Percentiles rank a stretch among this genome's conserved stretches.
These are phyloP conservation scores for Poecilia wingei DNA, from an alignment of 2,797 vertebrate species.

Conservation along the genomic window DNA sequence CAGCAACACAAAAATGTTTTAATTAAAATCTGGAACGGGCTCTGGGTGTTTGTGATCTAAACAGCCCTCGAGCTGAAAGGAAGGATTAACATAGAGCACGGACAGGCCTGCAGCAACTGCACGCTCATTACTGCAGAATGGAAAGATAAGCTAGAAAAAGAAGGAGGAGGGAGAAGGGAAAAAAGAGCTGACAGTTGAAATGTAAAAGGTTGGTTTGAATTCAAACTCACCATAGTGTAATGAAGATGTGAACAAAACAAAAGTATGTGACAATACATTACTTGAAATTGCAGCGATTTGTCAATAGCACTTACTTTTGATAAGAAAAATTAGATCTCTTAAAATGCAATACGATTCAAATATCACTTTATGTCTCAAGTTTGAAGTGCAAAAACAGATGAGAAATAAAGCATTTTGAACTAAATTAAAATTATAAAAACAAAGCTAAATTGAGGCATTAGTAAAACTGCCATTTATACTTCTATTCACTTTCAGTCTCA, in stretches of 20 bases:
- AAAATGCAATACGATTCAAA: too few relatives aligned
- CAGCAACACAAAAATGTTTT: constrained; percentile 77
- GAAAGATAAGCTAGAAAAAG: constrained; percentile 55
- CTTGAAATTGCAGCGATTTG: background rate
- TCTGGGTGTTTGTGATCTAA: constrained; percentile 73
- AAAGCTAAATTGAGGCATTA: too few relatives aligned
- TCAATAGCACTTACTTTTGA: background rate
- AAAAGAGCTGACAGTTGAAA: constrained; percentile 27
- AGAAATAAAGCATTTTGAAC: too few relatives aligned
- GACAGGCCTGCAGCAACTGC: constrained; percentile 70
- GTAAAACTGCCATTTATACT: too few relatives aligned
- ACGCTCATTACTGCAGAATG: constrained; percentile 72
- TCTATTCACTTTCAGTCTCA: too few relatives aligned
- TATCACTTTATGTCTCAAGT: too few relatives aligned
- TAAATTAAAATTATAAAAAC: too few relatives aligned
- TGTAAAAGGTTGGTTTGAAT: constrained; percentile 32
- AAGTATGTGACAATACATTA: background rate
- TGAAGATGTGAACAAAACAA: background rate
- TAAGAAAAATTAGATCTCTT: background rate
- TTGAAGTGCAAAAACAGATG: too few relatives aligned
- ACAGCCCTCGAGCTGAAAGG: constrained; percentile 79
- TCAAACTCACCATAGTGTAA: constrained; percentile 3
- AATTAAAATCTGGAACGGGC: constrained; percentile 79
- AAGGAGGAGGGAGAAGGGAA: constrained; percentile 12
- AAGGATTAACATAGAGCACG: constrained; percentile 76